Conservation (phyloP, 2,113 vertebrate species). For the Lepus timidus region DNA sequence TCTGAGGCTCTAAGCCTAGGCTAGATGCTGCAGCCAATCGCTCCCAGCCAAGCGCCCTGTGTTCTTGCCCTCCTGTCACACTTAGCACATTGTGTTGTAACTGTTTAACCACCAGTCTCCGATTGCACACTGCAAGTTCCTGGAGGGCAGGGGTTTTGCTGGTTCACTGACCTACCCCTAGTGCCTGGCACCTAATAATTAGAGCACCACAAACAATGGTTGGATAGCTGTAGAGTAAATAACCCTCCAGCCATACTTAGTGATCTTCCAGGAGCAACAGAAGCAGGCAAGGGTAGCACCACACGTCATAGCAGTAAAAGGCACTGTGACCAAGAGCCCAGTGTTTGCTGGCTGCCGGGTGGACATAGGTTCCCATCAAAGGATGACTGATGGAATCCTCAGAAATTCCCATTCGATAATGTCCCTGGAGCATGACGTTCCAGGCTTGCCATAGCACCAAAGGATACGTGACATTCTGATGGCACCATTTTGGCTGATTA, state of each 20-base stretch:
- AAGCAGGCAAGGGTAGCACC: not conserved
- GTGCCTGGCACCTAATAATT: not conserved
- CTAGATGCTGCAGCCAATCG: not conserved
- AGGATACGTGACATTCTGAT: conserved; percentile 5
- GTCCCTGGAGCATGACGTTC: not conserved
- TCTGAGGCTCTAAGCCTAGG: not conserved
- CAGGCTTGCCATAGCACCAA: not conserved
- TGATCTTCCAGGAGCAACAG: not conserved
- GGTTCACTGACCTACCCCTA: not conserved
- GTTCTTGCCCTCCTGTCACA: not conserved
- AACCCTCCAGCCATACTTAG: not conserved
- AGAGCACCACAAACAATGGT: not conserved
- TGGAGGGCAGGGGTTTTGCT: not conserved
- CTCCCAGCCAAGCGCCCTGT: not conserved
- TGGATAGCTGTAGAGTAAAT: not conserved
- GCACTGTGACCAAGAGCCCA: not conserved
- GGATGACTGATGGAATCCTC: not conserved
- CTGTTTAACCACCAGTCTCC: not conserved
- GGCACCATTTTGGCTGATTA: conserved; percentile 11
- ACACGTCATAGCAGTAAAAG: not conserved
- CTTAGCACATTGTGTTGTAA: not conserved
- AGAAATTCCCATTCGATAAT: not conserved
- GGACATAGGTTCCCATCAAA: not conserved
- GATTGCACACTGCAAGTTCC: not conserved
- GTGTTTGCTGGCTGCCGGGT: not conserved